These are phyloP conservation scores for Thereva unica DNA, from an alignment of 2,888 invertebrate species.

Conservation along the genomic window DNA sequence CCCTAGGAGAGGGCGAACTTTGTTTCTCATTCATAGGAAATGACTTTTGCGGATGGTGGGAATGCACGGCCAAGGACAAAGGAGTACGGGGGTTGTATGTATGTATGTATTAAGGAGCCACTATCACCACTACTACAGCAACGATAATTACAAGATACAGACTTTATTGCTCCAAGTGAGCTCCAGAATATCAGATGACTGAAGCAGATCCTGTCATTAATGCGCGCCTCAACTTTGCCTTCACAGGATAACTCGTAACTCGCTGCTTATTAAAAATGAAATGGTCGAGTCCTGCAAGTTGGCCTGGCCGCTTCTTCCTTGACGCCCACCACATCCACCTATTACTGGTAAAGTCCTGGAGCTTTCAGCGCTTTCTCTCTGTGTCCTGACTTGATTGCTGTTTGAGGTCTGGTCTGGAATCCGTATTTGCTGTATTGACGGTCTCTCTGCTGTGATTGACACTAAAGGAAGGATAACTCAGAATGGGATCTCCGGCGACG, in stretches of 20 bases:
- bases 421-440: conserved; percentile 4
- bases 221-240: conserved; percentile 22
- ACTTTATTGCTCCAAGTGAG: not conserved
- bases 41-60: conserved; percentile 18
- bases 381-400: too few species aligned
- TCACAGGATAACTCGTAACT: conserved; percentile 17
- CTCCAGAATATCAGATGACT: conserved; percentile 6
- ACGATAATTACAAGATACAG: conserved; percentile 7
- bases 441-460: conserved; percentile 13
- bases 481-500: conserved; percentile 1
- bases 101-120: too few species aligned
- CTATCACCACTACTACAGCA: not conserved
- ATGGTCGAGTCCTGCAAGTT: not conserved
- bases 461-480: not conserved
- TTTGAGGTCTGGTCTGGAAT: too few species aligned
- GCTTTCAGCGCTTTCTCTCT: not conserved
- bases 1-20: conserved; percentile 34
- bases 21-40: conserved; percentile 38
- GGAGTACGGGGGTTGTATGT: not conserved
- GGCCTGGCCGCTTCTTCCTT: not conserved
- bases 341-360: conserved; percentile 1
- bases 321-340: not conserved
- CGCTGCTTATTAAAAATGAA: conserved; percentile 29
- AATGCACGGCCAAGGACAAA: not conserved
- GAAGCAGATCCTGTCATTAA: conserved; percentile 15